Conservation (phyloP, 2,888 invertebrate species). For the Acrobasis suavella region DNA sequence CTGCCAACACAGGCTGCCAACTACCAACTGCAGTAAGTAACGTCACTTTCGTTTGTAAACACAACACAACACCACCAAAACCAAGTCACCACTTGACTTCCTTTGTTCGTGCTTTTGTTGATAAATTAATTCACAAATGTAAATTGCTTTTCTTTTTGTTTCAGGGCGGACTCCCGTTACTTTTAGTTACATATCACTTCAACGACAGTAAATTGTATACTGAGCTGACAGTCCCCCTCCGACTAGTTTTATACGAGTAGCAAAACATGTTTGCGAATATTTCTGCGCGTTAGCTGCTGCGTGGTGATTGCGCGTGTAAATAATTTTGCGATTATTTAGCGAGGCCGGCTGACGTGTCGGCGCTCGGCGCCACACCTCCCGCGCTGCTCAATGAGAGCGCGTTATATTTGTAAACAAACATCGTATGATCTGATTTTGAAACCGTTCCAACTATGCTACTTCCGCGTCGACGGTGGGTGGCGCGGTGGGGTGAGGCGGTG, state of each 20-base stretch:
- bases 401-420: constrained; percentile 59
- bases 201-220: constrained; percentile 11
- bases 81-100: neutral
- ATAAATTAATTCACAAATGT: neutral
- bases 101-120: no score
- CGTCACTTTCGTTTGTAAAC: constrained; percentile 28
- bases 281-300: constrained; percentile 20
- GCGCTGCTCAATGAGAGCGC: constrained; percentile 45
- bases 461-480: constrained; percentile 24
- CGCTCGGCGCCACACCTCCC: constrained; percentile 51
- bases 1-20: no score
- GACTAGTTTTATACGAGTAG: constrained; percentile 51
- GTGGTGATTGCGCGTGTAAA: neutral
- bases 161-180: no score
- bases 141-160: neutral
- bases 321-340: neutral
- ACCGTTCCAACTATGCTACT: constrained; percentile 44
- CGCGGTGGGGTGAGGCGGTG: neutral
- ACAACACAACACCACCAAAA: neutral
- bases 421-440: constrained; percentile 63
- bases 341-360: constrained; percentile 31
- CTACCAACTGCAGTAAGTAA: constrained; percentile 55
- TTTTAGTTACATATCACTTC: neutral
- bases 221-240: neutral
- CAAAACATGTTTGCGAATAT: constrained; percentile 59